Percentiles rank a stretch among this genome's conserved stretches.
Conservation (phyloP, 2,113 vertebrate genomes). For the Pangasianodon gigas region DNA sequence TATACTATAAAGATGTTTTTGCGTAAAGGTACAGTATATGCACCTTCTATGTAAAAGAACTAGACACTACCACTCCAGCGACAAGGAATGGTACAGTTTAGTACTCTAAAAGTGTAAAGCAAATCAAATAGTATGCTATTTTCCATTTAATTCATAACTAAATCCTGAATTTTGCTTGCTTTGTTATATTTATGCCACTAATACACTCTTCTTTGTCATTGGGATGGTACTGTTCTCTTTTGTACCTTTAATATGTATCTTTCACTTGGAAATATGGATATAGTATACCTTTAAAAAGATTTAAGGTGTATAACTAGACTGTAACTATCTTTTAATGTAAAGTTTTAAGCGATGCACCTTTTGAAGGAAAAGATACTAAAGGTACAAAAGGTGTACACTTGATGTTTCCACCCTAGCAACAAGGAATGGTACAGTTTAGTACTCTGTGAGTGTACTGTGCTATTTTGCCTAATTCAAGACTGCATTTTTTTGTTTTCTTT, state of each 20-base stretch:
- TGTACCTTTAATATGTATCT: not conserved
- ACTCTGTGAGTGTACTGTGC: not conserved
- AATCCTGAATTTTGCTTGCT: not conserved
- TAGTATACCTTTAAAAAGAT: not conserved
- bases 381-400: not conserved
- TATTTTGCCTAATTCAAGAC: not conserved
- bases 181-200: not conserved
- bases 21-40: not conserved
- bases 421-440: not conserved
- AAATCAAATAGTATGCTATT: not conserved
- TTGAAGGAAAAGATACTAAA: not conserved
- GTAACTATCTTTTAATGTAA: not conserved
- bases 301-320: not conserved
- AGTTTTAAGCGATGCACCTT: not conserved
- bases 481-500: not conserved
- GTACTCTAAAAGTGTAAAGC: not conserved
- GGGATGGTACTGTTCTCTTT: not conserved
- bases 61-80: not conserved
- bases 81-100: not conserved
- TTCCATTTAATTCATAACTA: not conserved
- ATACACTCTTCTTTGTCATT: not conserved
- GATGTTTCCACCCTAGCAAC: not conserved
- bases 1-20: not conserved
- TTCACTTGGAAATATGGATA: not conserved
- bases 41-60: not conserved